Evolutionary conservation across 2,113 vertebrate genomes (phyloP).

Genomic region (Pampusana beccarii): DNA sequence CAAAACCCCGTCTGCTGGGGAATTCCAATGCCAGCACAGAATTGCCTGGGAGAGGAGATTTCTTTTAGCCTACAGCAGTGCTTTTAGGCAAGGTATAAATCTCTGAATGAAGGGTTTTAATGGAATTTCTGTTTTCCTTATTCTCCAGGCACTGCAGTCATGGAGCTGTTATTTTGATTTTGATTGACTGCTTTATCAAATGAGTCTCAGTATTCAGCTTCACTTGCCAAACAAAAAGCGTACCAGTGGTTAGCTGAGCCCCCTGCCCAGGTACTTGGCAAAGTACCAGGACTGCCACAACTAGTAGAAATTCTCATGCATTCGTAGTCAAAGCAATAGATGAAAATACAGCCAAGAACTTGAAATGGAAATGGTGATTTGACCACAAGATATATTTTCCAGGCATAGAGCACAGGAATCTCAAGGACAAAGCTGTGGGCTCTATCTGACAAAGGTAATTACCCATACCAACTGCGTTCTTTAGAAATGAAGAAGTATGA

Average conservation of each 20-base stretch:
- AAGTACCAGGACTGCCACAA: background rate
- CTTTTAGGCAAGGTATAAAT: background rate
- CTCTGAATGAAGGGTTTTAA: background rate
- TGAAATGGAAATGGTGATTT: background rate
- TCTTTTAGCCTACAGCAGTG: background rate
- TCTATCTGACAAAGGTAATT: slow-evolving; percentile 55
- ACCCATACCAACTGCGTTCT: slow-evolving; percentile 12
- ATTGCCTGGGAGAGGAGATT: background rate
- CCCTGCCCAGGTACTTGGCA: background rate
- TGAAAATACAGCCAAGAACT: slow-evolving; percentile 4
- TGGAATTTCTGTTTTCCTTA: background rate
- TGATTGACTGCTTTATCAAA: background rate
- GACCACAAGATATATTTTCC: slow-evolving; percentile 21
- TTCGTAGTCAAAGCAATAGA: background rate
- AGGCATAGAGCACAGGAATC: background rate
- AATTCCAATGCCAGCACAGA: background rate
- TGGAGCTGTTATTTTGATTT: background rate
- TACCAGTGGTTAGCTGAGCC: background rate
- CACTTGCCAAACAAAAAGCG: background rate
- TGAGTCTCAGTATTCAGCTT: background rate
- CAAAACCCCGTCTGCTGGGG: accelerated
- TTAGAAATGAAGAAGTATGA: slow-evolving; percentile 66
- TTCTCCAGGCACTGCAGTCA: background rate
- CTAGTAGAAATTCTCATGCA: background rate
- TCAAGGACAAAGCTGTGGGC: slow-evolving; percentile 60